phyloP scores from a whole-genome alignment of 2,797 vertebrate species.

The Syngnathus acus region DNA sequence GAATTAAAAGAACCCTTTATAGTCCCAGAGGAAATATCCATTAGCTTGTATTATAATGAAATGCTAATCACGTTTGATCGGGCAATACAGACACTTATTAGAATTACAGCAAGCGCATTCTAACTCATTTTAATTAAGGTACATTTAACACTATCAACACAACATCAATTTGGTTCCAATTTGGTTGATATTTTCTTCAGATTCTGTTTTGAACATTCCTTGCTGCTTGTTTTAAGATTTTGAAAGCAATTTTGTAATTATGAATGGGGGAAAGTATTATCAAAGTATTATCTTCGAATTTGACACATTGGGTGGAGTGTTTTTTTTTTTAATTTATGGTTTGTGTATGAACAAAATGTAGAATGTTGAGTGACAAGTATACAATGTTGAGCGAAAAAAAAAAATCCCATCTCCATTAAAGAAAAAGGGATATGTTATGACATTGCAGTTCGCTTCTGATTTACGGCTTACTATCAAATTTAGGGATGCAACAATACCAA shows the following conservation, averaged over 20 bases:
- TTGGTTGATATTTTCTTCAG: not conserved
- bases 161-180: not conserved
- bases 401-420: too few species aligned
- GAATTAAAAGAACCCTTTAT: constrained; percentile 8
- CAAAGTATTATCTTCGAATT: too few species aligned
- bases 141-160: not conserved
- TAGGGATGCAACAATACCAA: too few species aligned
- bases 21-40: constrained; percentile 3
- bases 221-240: not conserved
- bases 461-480: too few species aligned
- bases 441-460: too few species aligned
- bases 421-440: too few species aligned
- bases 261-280: not conserved
- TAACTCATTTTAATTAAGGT: not conserved
- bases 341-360: too few species aligned
- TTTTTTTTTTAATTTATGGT: too few species aligned
- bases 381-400: too few species aligned
- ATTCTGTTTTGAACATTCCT: not conserved
- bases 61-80: not conserved
- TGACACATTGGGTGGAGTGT: too few species aligned
- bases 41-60: constrained; percentile 1
- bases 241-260: not conserved
- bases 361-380: too few species aligned
- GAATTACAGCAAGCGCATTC: not conserved
- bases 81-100: not conserved